Base-by-base conservation (phyloP, 2,888 invertebrate species). In the Luffia ferchaultella region DNA sequence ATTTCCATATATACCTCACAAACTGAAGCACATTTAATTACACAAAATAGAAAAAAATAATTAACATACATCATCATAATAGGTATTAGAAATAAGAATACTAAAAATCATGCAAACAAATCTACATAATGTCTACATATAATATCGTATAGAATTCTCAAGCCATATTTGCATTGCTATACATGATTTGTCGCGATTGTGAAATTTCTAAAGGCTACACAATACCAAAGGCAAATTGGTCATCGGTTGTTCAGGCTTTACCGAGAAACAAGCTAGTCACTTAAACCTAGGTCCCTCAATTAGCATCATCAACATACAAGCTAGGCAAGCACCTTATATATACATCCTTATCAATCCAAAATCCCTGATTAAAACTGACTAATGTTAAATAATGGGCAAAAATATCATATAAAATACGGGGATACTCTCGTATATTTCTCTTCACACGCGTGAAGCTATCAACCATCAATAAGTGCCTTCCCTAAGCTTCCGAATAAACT, bases 221-320 rank as follows among this genome's bases (percentile, higher is more conserved):
- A 82, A 83, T 82, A 79, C 70, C 73, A 72, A 83, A 84, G 84
- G 84, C 83, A 77, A 73, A 78, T 85, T 85, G 85, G 85, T 85
- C 85, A 80, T 76, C 80, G 71, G 73, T 50, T 55, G 54, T 73
- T 70, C 73, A 73, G 67, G 71, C 71, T 74, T 72, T 65, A 71
- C 73, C 75, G 73, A 75, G 71, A 73, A 72, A 72, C 74, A 83
- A 84, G 84, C 84, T 68, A 68, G 62, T 64, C 62, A 66, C 79
- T 80, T 80, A 80, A 70, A 75, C 55, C 76, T 78, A 77, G 62
- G 61, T 65, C 63, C 64, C 71, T 73, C 70, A 73, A 64, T 68
- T 67, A 73, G 76, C 73, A 68, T 68, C 63, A 70, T 68, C 40
- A 18, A 45, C 47, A 48, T 40, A 46, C 54, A 57, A 73, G 75